These are phyloP conservation scores for Nephrocerus scutellatus DNA, from an alignment of 2,888 invertebrate species.

Conservation along the genomic window DNA sequence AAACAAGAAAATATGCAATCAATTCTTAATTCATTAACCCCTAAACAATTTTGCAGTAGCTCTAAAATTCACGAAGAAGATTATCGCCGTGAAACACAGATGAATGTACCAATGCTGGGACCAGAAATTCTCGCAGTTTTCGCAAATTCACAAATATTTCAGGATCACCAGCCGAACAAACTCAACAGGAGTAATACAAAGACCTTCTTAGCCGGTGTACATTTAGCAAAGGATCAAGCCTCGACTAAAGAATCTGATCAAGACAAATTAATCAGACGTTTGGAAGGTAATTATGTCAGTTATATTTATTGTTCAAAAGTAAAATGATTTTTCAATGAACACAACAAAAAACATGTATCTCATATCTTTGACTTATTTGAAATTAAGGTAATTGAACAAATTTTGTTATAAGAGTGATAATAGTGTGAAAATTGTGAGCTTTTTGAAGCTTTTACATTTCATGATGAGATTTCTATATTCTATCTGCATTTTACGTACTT, in stretches of 20 bases:
- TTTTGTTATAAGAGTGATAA: too few species aligned
- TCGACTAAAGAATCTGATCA: conserved; percentile 39
- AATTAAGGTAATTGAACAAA: conserved; percentile 1
- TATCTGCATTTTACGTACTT: too few species aligned
- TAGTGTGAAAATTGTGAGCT: too few species aligned
- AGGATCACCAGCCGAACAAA: conserved; percentile 47
- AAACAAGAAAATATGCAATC: too few species aligned
- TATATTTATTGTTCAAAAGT: conserved; percentile 30
- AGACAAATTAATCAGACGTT: conserved; percentile 42
- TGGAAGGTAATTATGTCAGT: conserved; percentile 45
- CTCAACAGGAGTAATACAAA: conserved; percentile 41
- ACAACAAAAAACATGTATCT: too few species aligned
- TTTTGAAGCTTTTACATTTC: too few species aligned
- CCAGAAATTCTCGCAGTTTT: conserved; percentile 48
- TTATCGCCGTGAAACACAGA: conserved; percentile 47
- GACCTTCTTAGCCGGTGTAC: conserved; percentile 38
- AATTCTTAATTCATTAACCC: too few species aligned
- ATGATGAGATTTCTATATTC: too few species aligned
- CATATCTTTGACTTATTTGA: conserved; percentile 8
- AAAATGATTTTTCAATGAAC: conserved; percentile 43
- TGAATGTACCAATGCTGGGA: conserved; percentile 46
- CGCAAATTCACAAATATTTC: conserved; percentile 48
- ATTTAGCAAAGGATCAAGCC: conserved; percentile 34
- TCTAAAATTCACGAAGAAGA: conserved; percentile 48
- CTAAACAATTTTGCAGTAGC: conserved; percentile 30